Percentiles rank a stretch among this genome's conserved stretches.
Evolutionary conservation across 2,113 vertebrate genomes (phyloP).

Genomic region (Seriola quinqueradiata): DNA sequence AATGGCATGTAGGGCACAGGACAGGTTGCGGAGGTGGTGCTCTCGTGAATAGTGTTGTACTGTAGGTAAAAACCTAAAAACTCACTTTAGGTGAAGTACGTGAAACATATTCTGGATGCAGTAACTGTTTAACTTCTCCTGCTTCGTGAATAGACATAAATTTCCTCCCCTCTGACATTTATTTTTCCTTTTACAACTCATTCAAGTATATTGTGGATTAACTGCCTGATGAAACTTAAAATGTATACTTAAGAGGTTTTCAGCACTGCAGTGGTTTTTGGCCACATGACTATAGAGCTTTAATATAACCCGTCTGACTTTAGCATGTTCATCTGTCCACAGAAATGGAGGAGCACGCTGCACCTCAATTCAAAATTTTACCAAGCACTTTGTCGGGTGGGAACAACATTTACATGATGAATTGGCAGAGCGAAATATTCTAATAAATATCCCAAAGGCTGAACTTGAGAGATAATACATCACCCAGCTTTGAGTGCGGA

Average conservation of each 20-base stretch:
- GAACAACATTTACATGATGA: conserved; percentile 68
- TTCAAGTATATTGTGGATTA: not conserved
- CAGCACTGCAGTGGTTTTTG: not conserved
- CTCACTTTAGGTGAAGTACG: not conserved
- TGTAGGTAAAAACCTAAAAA: too few relatives aligned
- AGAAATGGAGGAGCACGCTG: conserved; percentile 2
- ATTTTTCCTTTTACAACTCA: not conserved
- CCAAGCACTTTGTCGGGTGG: conserved; percentile 23
- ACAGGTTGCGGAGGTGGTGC: too few relatives aligned
- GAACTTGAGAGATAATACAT: conserved; percentile 67
- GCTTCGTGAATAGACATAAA: not conserved
- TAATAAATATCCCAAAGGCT: conserved; percentile 72
- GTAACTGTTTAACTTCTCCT: not conserved
- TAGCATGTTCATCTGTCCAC: conserved; percentile 33
- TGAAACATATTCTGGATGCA: not conserved
- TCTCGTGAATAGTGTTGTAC: too few relatives aligned
- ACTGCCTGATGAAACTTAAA: not conserved
- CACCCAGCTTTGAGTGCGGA: conserved; percentile 57
- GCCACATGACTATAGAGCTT: conserved; percentile 7
- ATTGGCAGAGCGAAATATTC: conserved; percentile 60
- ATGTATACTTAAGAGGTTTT: not conserved
- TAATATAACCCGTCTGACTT: conserved; percentile 22
- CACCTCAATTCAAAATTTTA: conserved; percentile 47
- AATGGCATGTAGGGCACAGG: too few relatives aligned
- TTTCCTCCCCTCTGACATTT: not conserved